These are phyloP conservation scores for Anoplopoma fimbria DNA, from an alignment of 2,113 vertebrate species.

Conservation along the genomic window DNA sequence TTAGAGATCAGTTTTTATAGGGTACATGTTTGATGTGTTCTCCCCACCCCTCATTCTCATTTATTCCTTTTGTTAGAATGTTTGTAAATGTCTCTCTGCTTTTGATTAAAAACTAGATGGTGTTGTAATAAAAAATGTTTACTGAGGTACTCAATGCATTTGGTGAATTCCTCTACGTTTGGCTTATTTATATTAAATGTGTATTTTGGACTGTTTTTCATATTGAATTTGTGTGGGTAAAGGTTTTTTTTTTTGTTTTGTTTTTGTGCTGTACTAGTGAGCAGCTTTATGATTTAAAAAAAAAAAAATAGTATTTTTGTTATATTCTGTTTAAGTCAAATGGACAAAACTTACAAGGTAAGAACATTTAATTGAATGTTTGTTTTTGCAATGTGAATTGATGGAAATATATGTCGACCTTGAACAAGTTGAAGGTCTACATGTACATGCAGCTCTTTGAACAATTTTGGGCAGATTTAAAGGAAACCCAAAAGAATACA, in stretches of 20 bases:
- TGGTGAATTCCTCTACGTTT: conserved; percentile 86
- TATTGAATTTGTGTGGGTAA: conserved; percentile 35
- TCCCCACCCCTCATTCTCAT: conserved; percentile 53
- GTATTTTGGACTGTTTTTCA: conserved; percentile 57
- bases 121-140: conserved; percentile 99
- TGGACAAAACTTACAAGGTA: conserved; percentile 31
- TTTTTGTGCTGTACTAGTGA: conserved; percentile 3
- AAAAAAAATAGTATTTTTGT: conserved; percentile 1
- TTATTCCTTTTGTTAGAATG: conserved; percentile 89
- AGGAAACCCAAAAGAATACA: neutral
- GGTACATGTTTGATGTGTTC: conserved; percentile 79
- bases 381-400: conserved; percentile 6
- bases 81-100: conserved; percentile 96
- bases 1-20: conserved; percentile 95
- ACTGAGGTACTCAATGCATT: conserved; percentile 92
- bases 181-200: conserved; percentile 78
- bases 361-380: conserved; percentile 11
- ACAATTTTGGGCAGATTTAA: neutral
- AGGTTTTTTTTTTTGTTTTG: neutral
- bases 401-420: neutral
- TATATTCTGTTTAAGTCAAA: conserved; percentile 5
- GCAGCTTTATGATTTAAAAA: neutral
- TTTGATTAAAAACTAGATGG: conserved; percentile 94
- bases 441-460: neutral
- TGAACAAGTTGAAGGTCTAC: neutral